These are phyloP conservation scores for Leptodactylus fuscus DNA, from an alignment of 2,113 vertebrate species.

Conservation along the genomic window DNA sequence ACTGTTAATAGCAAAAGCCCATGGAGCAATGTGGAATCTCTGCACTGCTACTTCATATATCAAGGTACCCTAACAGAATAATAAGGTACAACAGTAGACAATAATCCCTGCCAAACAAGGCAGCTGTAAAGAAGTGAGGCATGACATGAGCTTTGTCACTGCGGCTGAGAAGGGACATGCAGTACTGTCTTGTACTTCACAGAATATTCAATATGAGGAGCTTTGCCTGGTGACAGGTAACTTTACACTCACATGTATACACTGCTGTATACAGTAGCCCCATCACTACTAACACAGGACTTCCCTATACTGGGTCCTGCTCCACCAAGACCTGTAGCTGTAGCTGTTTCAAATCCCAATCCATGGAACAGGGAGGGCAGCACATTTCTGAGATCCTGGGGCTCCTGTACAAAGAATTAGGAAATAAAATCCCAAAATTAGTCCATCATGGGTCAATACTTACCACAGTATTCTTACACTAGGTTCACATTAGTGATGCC, in stretches of 20 bases:
- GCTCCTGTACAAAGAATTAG: slow-evolving; percentile 59
- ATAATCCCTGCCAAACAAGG: no score
- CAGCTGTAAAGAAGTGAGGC: no score
- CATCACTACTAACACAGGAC: slow-evolving; percentile 52
- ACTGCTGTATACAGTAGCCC: neutral
- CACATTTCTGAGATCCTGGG: slow-evolving; percentile 57
- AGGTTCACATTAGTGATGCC: no score
- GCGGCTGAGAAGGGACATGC: no score
- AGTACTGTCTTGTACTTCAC: neutral
- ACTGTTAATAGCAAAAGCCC: no score
- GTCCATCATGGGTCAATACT: no score
- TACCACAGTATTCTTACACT: no score
- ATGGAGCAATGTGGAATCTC: no score
- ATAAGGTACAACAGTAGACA: neutral
- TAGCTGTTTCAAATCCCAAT: slow-evolving; percentile 75
- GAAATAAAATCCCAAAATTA: neutral
- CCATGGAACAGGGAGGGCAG: slow-evolving; percentile 82
- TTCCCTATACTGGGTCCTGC: slow-evolving; percentile 72
- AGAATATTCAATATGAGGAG: no score
- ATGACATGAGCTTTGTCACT: no score
- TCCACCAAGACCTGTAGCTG: slow-evolving; percentile 64
- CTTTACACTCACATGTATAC: neutral
- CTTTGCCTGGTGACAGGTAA: no score
- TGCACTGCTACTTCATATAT: neutral
- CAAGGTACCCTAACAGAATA: no score